Conservation (phyloP, 1,140 invertebrate genomes). For the Nasonia vitripennis region DNA sequence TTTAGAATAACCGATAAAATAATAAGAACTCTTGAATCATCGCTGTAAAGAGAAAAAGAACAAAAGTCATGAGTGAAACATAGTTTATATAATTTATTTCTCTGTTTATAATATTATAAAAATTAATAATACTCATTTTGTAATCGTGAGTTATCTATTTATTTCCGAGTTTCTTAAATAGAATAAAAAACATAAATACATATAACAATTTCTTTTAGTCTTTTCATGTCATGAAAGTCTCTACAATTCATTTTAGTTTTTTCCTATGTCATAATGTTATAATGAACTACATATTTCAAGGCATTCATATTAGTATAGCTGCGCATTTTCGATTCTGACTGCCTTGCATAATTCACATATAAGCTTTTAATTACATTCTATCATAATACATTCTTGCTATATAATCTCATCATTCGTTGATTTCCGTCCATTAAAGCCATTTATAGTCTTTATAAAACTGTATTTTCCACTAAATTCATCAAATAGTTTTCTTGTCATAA, state of each 20-base stretch:
- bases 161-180: constrained; percentile 38
- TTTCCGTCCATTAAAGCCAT: constrained; percentile 38
- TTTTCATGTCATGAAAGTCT: constrained; percentile 45
- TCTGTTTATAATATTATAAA: constrained; percentile 37
- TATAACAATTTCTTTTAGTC: constrained; percentile 40
- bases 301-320: constrained; percentile 40
- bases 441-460: constrained; percentile 27
- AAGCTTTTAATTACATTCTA: constrained; percentile 27
- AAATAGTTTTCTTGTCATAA: constrained; percentile 51
- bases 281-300: constrained; percentile 18
- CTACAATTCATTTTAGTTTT: constrained; percentile 16
- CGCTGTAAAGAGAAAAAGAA: background rate
- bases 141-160: constrained; percentile 35
- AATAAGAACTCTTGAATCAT: background rate
- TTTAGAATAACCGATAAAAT: no score
- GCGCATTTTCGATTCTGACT: constrained; percentile 19
- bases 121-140: constrained; percentile 48
- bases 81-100: constrained; percentile 49
- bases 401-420: constrained; percentile 24
- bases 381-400: constrained; percentile 31
- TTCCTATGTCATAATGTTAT: constrained; percentile 8
- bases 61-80: constrained; percentile 12
- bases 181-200: constrained; percentile 47
- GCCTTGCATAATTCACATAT: constrained; percentile 28
- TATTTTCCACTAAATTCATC: constrained; percentile 13